phyloP scores from a whole-genome alignment of 2,113 vertebrate species.

The Oreotrochilus melanogaster region DNA sequence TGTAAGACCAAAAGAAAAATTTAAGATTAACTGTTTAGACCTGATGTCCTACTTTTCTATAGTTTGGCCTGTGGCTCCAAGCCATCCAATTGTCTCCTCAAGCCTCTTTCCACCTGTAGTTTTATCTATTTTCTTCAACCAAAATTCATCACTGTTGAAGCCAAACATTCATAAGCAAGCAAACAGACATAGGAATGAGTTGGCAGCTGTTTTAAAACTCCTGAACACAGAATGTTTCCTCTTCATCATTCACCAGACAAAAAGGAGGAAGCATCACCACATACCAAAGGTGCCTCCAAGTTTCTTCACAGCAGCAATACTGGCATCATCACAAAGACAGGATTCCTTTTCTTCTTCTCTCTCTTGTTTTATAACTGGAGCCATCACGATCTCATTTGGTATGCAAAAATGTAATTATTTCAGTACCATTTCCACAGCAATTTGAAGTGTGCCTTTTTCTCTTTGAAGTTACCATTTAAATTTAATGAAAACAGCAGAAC shows the following conservation, averaged over 20 bases:
- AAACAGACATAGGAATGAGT: not conserved
- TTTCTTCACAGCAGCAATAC: not conserved
- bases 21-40: not conserved
- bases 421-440: slow-evolving; percentile 34
- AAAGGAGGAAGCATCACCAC: not conserved
- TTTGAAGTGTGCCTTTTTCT: not conserved
- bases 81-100: not conserved
- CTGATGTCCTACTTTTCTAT: not conserved
- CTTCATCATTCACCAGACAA: not conserved
- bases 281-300: not conserved
- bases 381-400: slow-evolving; percentile 28
- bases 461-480: slow-evolving; percentile 4
- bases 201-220: not conserved
- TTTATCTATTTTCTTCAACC: not conserved
- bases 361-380: not conserved
- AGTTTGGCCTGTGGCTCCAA: not conserved
- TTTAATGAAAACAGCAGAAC: not conserved
- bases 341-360: not conserved
- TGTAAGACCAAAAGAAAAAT: not conserved
- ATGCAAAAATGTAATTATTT: slow-evolving; percentile 13
- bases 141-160: not conserved
- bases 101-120: not conserved
- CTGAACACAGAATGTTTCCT: not conserved
- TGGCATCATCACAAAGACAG: not conserved
- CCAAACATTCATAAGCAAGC: not conserved